Evolutionary conservation across 2,797 vertebrate species (phyloP).

Genomic region (Serranus cabrilla): DNA sequence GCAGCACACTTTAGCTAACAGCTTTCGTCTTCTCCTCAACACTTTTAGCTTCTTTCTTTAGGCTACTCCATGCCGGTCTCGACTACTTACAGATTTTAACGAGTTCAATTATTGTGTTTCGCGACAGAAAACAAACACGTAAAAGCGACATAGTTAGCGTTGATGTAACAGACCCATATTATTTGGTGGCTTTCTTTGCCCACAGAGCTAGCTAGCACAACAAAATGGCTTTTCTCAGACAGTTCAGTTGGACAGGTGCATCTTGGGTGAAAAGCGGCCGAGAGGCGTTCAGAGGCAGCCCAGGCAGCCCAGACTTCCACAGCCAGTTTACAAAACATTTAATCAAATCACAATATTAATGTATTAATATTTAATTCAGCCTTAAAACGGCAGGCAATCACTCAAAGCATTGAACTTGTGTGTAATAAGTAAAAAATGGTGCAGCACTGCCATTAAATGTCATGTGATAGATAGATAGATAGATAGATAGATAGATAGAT

Average conservation of each 20-base stretch:
- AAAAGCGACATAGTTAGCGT: constrained; percentile 59
- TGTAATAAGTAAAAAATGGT: background rate
- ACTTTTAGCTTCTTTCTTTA: constrained; percentile 40
- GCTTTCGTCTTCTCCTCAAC: constrained; percentile 55
- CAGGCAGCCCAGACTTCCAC: constrained; percentile 16
- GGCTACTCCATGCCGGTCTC: constrained; percentile 49
- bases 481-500: no score
- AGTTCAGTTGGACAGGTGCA: constrained; percentile 78
- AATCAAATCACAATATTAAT: background rate
- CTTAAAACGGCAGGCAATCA: background rate
- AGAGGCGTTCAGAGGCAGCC: constrained; percentile 59
- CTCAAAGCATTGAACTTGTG: background rate
- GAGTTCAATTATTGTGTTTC: constrained; percentile 34
- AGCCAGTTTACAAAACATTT: fast-evolving
- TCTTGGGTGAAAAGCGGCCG: constrained; percentile 77
- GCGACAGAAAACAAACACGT: constrained; percentile 39
- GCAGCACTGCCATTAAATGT: background rate
- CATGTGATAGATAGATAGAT: no score
- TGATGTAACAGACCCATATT: constrained; percentile 59
- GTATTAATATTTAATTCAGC: background rate
- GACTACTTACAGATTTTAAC: constrained; percentile 45
- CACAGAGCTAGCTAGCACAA: constrained; percentile 80
- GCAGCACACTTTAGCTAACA: constrained; percentile 70
- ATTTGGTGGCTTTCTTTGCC: constrained; percentile 67
- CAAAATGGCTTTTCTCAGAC: constrained; percentile 87